Evolutionary conservation across 2,888 invertebrate genomes (phyloP).

Genomic region (Drosophila testacea): DNA sequence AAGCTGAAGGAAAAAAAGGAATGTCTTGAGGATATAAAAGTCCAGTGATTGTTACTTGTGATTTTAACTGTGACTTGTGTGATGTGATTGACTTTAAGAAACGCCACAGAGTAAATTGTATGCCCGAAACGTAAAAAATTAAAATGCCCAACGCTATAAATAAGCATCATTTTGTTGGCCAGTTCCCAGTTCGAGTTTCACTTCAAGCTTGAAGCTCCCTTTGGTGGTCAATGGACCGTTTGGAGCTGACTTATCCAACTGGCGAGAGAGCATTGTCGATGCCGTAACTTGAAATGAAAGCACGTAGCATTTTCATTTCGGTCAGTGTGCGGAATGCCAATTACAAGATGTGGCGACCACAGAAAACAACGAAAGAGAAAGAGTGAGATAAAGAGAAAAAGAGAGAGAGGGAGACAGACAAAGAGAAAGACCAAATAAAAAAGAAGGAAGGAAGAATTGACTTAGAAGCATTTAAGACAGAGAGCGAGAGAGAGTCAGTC

Average conservation of each 20-base stretch:
- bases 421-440: neutral
- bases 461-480: constrained; percentile 8
- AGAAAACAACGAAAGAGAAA: constrained; percentile 10
- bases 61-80: constrained; percentile 25
- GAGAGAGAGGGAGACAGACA: neutral
- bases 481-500: constrained; percentile 17
- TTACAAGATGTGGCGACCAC: constrained; percentile 69
- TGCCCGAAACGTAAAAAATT: constrained; percentile 74
- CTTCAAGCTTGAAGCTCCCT: constrained; percentile 11
- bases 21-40: constrained; percentile 37
- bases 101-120: constrained; percentile 37
- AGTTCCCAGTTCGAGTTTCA: constrained; percentile 19
- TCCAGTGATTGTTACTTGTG: constrained; percentile 47
- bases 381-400: neutral
- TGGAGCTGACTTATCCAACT: constrained; percentile 68
- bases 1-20: constrained; percentile 6
- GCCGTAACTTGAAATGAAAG: constrained; percentile 75
- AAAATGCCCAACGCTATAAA: constrained; percentile 64
- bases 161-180: constrained; percentile 61
- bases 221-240: constrained; percentile 76
- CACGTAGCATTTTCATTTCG: constrained; percentile 82
- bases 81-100: constrained; percentile 68
- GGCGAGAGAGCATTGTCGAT: constrained; percentile 18
- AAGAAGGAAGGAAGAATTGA: neutral
- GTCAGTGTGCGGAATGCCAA: constrained; percentile 80